Conservation (phyloP, 2,797 vertebrate genomes). For the Otolemur crassicaudatus region DNA sequence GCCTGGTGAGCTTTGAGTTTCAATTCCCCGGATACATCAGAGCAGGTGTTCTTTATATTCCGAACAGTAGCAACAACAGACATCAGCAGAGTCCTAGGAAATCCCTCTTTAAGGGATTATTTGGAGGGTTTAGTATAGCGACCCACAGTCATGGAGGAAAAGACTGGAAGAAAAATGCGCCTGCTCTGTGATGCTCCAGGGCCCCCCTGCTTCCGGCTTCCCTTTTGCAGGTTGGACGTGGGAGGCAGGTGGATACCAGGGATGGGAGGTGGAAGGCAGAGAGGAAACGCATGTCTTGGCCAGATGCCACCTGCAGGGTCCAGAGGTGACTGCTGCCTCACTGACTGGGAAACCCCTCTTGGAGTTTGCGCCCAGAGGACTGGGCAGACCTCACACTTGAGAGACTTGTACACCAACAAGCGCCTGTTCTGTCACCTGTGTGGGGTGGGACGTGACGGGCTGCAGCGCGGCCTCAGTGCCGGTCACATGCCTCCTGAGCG, state of each 20-base stretch:
- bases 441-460: not conserved
- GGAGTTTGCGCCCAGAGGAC: not conserved
- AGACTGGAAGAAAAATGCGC: not conserved
- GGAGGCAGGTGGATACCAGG: not conserved
- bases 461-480: too few relatives aligned
- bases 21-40: rapidly evolving
- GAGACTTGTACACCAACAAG: rapidly evolving
- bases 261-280: not conserved
- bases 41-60: not conserved
- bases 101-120: not conserved
- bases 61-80: not conserved
- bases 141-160: rapidly evolving
- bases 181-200: not conserved
- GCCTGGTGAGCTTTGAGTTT: rapidly evolving
- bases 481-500: too few relatives aligned
- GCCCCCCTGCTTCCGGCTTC: rapidly evolving
- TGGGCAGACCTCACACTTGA: rapidly evolving
- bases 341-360: not conserved
- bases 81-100: not conserved
- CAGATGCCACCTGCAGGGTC: not conserved
- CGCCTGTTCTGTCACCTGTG: not conserved
- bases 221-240: rapidly evolving
- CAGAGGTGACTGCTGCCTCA: not conserved
- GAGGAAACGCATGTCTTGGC: rapidly evolving
- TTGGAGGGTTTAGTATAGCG: rapidly evolving